Percentiles rank a stretch among this genome's conserved stretches.
Conservation (phyloP, 1,140 invertebrate species). For the Eulimnadia texana region DNA sequence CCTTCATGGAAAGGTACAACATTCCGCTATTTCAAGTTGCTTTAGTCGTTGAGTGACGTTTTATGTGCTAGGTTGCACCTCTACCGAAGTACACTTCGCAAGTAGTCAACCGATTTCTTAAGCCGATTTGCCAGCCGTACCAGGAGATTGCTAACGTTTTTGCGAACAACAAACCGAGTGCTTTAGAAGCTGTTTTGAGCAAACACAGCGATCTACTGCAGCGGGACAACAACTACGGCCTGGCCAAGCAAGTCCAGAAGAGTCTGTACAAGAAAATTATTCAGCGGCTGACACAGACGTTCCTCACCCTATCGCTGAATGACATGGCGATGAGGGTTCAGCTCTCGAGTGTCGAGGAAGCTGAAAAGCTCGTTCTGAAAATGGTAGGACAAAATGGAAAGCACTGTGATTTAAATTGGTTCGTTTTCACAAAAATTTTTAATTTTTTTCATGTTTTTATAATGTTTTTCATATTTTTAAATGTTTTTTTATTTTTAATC, state of each 20-base stretch:
- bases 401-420: too few species aligned
- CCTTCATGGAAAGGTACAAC: constrained; percentile 65
- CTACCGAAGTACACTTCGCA: constrained; percentile 85
- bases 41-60: not conserved
- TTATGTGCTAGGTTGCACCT: constrained; percentile 37
- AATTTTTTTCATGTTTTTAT: not conserved
- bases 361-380: constrained; percentile 85
- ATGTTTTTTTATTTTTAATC: too few species aligned
- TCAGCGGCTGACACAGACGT: constrained; percentile 90
- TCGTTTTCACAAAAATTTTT: too few species aligned
- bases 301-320: constrained; percentile 79
- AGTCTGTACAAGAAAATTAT: constrained; percentile 94
- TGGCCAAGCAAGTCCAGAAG: constrained; percentile 57
- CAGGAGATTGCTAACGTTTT: constrained; percentile 76
- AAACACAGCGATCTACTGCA: constrained; percentile 64
- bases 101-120: constrained; percentile 75
- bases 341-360: constrained; percentile 62
- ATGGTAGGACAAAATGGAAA: too few species aligned
- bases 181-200: constrained; percentile 49
- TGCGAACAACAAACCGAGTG: constrained; percentile 52
- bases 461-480: not conserved
- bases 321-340: constrained; percentile 88
- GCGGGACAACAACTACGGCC: constrained; percentile 56
- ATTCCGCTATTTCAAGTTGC: not conserved
- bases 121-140: constrained; percentile 80